Percentiles rank a stretch among this genome's conserved stretches.
Evolutionary conservation across 1,140 invertebrate species (phyloP).

Genomic region (Contarinia nasturtii): DNA sequence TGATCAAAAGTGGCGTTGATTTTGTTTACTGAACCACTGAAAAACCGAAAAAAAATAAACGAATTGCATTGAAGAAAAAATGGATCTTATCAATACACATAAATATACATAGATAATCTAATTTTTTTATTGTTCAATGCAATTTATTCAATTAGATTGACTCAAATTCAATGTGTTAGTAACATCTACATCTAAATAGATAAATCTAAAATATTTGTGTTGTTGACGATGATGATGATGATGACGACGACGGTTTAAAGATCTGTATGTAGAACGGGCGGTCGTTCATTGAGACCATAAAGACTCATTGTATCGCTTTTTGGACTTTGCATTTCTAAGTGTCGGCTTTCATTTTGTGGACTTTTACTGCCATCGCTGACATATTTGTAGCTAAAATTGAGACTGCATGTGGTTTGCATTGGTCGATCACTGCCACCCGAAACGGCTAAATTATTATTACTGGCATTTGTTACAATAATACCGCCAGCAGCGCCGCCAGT

Average conservation of each 20-base stretch:
- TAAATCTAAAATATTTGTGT: no score
- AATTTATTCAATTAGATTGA: no score
- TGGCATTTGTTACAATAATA: background rate
- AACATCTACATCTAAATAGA: no score
- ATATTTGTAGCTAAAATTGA: background rate
- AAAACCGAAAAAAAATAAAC: no score
- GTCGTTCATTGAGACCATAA: background rate
- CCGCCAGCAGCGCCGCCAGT: background rate
- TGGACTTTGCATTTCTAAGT: background rate
- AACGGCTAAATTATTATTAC: background rate
- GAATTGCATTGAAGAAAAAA: no score
- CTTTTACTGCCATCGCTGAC: background rate
- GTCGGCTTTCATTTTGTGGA: background rate
- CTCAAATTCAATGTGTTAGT: no score
- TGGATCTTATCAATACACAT: no score
- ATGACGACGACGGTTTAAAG: conserved; percentile 1
- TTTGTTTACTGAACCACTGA: no score
- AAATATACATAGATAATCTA: no score
- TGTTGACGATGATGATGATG: no score
- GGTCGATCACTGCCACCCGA: background rate
- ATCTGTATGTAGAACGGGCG: conserved; percentile 3
- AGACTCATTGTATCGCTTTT: background rate
- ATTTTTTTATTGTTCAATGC: no score
- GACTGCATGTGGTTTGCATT: background rate
- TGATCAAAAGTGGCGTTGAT: no score